phyloP scores from a whole-genome alignment of 1,140 invertebrate species.

The Patella vulgata region DNA sequence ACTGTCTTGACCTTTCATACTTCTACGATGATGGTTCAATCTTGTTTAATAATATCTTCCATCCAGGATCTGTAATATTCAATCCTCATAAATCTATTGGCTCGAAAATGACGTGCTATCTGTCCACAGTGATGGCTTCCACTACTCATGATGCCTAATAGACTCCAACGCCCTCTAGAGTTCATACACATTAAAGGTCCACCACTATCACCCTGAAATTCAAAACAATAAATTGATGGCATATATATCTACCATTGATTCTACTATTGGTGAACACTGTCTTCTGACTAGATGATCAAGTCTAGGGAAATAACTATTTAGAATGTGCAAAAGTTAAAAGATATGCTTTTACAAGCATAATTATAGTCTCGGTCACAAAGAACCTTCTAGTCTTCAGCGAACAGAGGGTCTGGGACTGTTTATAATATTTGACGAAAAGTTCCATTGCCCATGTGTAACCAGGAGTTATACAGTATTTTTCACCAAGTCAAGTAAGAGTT shows the following conservation, averaged over 20 bases:
- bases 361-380: too few species aligned
- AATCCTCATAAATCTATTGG: constrained; percentile 29
- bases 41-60: neutral
- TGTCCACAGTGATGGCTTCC: constrained; percentile 30
- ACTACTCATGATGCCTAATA: constrained; percentile 42
- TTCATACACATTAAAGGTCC: constrained; percentile 80
- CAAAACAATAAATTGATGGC: constrained; percentile 49
- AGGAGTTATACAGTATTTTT: too few species aligned
- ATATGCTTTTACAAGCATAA: neutral
- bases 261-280: neutral
- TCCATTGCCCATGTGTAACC: too few species aligned
- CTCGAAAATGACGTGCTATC: neutral
- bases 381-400: too few species aligned
- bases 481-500: too few species aligned
- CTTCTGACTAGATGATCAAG: neutral
- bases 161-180: constrained; percentile 72
- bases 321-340: neutral
- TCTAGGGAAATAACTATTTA: neutral
- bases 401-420: too few species aligned
- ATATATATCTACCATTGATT: neutral
- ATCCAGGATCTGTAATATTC: constrained; percentile 26
- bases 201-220: constrained; percentile 83
- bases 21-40: too few species aligned
- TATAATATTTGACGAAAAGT: too few species aligned
- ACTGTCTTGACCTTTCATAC: too few species aligned